phyloP scores from a whole-genome alignment of 2,797 vertebrate genomes.

The Tapirus indicus region DNA sequence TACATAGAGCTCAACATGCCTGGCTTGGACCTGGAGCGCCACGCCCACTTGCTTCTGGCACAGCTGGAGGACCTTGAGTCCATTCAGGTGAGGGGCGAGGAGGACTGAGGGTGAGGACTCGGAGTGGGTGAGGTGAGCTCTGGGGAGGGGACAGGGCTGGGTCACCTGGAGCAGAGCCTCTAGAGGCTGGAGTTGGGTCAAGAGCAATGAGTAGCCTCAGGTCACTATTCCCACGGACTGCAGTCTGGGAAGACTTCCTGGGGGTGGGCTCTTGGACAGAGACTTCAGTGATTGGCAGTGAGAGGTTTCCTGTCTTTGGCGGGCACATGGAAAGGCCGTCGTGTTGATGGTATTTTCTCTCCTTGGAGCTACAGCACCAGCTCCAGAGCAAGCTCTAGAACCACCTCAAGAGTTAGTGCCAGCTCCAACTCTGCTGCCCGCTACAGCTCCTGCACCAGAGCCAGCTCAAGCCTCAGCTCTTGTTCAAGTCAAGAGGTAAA shows the following conservation, averaged over 20 bases:
- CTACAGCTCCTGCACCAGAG: background rate
- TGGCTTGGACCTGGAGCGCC: constrained; percentile 92
- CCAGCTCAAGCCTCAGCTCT: too few relatives aligned
- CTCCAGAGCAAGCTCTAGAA: background rate
- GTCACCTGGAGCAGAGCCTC: background rate
- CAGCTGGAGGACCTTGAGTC: constrained; percentile 93
- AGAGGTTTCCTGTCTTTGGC: background rate
- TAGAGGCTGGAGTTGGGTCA: background rate
- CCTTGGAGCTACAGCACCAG: background rate
- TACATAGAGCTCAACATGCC: constrained; percentile 93
- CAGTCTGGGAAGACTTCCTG: background rate
- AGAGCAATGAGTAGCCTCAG: background rate
- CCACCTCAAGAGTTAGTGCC: background rate
- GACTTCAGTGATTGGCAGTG: background rate
- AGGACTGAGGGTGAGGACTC: background rate
- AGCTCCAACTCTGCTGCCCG: background rate
- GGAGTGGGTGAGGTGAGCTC: constrained; percentile 25
- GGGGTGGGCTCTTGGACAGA: background rate
- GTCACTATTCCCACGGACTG: background rate
- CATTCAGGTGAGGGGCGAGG: constrained; percentile 84
- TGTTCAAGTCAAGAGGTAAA: too few relatives aligned
- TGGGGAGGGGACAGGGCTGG: constrained; percentile 86
- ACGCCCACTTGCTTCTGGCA: constrained; percentile 89
- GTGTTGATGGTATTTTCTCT: background rate
- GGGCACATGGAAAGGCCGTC: background rate